phyloP scores from a whole-genome alignment of 1,140 invertebrate genomes.

The Archivesica marissinica region DNA sequence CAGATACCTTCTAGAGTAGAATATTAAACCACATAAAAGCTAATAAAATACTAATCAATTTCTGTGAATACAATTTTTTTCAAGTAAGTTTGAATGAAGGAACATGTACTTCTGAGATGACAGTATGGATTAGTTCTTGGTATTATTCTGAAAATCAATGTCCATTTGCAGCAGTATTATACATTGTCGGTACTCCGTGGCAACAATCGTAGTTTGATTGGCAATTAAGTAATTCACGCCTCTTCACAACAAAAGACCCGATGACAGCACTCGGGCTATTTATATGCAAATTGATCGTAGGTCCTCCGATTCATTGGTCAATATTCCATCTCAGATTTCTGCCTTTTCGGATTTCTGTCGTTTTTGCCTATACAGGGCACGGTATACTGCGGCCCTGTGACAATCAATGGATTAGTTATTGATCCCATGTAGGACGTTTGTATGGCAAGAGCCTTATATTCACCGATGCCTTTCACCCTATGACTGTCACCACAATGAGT shows the following conservation, averaged over 20 bases:
- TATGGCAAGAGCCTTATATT: conserved; percentile 19
- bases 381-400: background rate
- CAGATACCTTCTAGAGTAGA: too few species aligned
- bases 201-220: conserved; percentile 8
- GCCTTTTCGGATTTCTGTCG: conserved; percentile 6
- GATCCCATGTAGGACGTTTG: background rate
- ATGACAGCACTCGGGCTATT: conserved; percentile 28
- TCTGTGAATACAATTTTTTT: too few species aligned
- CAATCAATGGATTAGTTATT: conserved; percentile 48
- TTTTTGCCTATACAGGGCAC: conserved; percentile 19
- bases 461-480: conserved; percentile 10
- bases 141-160: background rate
- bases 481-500: too few species aligned
- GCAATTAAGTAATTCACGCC: conserved; percentile 49
- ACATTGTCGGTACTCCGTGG: background rate
- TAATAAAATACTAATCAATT: too few species aligned
- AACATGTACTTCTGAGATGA: background rate
- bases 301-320: conserved; percentile 36
- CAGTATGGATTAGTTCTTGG: conserved; percentile 1
- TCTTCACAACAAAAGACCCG: conserved; percentile 27
- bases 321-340: conserved; percentile 28
- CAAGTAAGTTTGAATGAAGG: background rate
- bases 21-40: too few species aligned
- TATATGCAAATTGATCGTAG: conserved; percentile 39
- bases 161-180: conserved; percentile 12